phyloP scores from a whole-genome alignment of 2,888 invertebrate genomes.

The Oligia latruncula region DNA sequence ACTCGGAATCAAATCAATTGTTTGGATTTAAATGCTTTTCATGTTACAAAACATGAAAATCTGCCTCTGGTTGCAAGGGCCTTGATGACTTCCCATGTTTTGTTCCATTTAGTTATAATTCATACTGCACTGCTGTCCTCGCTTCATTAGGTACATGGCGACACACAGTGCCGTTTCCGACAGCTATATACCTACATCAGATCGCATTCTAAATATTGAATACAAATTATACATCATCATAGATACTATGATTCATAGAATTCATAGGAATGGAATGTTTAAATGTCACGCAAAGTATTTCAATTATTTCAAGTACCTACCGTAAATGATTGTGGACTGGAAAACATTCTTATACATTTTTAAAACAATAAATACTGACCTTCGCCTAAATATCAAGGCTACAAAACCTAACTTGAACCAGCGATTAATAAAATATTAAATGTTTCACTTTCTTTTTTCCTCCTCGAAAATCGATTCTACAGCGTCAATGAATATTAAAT shows the following conservation, averaged over 20 bases:
- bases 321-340: conserved; percentile 6
- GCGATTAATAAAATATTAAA: conserved; percentile 15
- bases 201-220: neutral
- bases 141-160: conserved; percentile 35
- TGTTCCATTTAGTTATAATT: conserved; percentile 45
- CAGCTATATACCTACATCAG: neutral
- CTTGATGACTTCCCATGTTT: conserved; percentile 40
- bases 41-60: neutral
- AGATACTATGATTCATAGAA: neutral
- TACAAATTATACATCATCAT: conserved; percentile 2
- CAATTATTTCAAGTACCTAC: neutral
- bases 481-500: conserved; percentile 42
- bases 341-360: conserved; percentile 20
- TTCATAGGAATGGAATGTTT: neutral
- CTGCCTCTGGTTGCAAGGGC: conserved; percentile 30
- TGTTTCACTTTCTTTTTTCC: conserved; percentile 18
- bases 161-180: conserved; percentile 1
- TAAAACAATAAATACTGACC: conserved; percentile 18
- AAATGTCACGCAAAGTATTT: conserved; percentile 21
- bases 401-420: neutral
- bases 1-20: neutral
- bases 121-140: conserved; percentile 37
- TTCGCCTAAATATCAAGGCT: conserved; percentile 30
- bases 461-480: conserved; percentile 30
- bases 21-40: neutral